Evolutionary conservation across 2,888 invertebrate species (phyloP), one percentile per base, ranked within the genome.

Genomic region (Notocelia uddmanniana): DNA sequence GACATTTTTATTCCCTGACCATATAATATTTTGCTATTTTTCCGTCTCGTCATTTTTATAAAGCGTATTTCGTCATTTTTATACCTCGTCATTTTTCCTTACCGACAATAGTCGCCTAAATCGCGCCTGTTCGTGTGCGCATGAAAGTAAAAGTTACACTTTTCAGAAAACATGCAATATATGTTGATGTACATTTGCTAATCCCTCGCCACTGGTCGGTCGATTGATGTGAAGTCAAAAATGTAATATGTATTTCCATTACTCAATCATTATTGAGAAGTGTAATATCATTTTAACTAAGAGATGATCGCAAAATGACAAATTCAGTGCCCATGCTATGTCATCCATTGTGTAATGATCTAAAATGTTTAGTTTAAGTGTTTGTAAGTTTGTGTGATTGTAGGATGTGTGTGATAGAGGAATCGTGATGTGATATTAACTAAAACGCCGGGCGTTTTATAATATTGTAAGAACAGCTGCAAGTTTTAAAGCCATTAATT

Each of bases 401-500:
- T 23, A 59, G 23, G 41, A 23, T 59, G 41, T 41, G 58, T 37
- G 41, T 45, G 41, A 59, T 23, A 45, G 59, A 59, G 21, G 13
- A 41, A 41, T 59, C 19, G 57, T 26, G 18, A 41, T 59, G 62
- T 48, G 48, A 18, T 48, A 31, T 41, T 26, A 13, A 18, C 8
- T 13, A 3, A 13, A 18, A 63, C 62, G 50, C 50, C 50, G 62
- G 48, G 31, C 62, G 62, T 63, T 50, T 63, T 8, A 2, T 31
- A 48, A 11, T 58, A 45, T 6, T 26, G 48, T 62, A 31, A 50
- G 11, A 37, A 58, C 34, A 37, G 34, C n/a, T 58, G 41, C 41
- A 41, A 41, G 11, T 41, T 18, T 41, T 21, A 26, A 26, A 26
- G n/a, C 3, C 48, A 62, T 3, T 50, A 15, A 31, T 9, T 31